Evolutionary conservation across 2,888 invertebrate genomes (phyloP), one percentile per base, ranked within the genome.

Genomic region (Thecophora atra): DNA sequence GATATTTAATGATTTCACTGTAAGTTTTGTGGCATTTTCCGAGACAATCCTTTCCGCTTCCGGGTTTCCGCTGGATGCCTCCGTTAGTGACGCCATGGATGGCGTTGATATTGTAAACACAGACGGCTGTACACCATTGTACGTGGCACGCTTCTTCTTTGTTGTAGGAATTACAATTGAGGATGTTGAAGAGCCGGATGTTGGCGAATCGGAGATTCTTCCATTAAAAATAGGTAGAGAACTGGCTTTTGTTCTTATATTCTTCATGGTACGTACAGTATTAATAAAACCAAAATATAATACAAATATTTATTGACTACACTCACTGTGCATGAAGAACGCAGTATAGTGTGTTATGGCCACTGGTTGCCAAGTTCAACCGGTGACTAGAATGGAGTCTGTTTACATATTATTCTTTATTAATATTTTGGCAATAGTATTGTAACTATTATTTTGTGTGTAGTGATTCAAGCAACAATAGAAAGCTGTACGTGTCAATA

Each of bases 221-320:
- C 84, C 81, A 78, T 84, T 85, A 65, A 86, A 85, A 47, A 86
- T 78, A 19, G 86, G 83, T 65, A 86, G 78, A n/a, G 85, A 86
- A 72, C 80, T 82, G 1, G 86, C 81, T 75, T 84, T 83, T 21
- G 79, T 80, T 70, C 82, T 84, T 66, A 85, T 81, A 76, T 82
- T 82, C 76, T 83, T 80, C 84, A 85, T 85, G 37, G 17, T 51
- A 37, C 6, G 13, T 30, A 52, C n/a, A 1, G 37, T 37, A 6
- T 37, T 37, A 37, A n/a, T n/a, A n/a, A n/a, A n/a, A n/a, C n/a
- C n/a, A n/a, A n/a, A 37, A 37, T 37, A 11, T 6, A 37, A 37
- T 37, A 2, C 6, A 37, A 11, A 2, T 8, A 11, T 37, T 37
- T 11, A 37, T 11, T 37, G 2, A 37, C 37, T 58, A n/a, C 52